Evolutionary conservation across 2,888 invertebrate species (phyloP).

Genomic region (Sepioteuthis lessoniana): DNA sequence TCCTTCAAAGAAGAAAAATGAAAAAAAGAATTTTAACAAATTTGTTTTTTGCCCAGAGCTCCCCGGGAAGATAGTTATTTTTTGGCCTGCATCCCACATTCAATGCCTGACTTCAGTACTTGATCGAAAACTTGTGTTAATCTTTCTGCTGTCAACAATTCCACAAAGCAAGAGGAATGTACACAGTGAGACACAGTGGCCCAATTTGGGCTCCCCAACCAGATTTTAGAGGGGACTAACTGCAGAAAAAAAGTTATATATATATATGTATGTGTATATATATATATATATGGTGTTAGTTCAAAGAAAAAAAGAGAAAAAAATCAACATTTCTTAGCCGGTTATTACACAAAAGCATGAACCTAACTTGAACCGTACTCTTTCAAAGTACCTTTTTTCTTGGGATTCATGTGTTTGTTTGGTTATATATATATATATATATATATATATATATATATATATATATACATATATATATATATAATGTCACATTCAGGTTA

Average conservation of each 20-base stretch:
- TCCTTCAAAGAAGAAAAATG: background rate
- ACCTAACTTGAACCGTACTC: background rate
- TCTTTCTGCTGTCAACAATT: background rate
- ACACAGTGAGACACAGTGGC: background rate
- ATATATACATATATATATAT: slow-evolving; percentile 25
- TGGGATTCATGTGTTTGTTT: background rate
- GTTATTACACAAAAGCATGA: background rate
- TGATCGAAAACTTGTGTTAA: background rate
- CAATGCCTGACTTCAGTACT: slow-evolving; percentile 33
- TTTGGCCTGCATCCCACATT: background rate
- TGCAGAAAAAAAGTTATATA: background rate
- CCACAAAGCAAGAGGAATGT: background rate
- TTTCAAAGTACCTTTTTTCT: background rate
- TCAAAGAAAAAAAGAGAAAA: background rate
- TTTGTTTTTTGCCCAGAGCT: background rate
- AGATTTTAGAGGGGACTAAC: background rate
- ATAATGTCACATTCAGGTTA: background rate
- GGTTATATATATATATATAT: background rate
- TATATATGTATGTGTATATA: too few relatives aligned
- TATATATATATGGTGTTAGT: background rate
- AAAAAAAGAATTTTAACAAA: background rate
- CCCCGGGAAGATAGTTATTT: background rate
- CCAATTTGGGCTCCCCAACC: background rate
- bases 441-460: slow-evolving; percentile 39
- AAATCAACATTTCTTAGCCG: background rate